These are phyloP conservation scores for Pachyuromys duprasi DNA, from an alignment of 2,797 vertebrate species.

Conservation along the genomic window DNA sequence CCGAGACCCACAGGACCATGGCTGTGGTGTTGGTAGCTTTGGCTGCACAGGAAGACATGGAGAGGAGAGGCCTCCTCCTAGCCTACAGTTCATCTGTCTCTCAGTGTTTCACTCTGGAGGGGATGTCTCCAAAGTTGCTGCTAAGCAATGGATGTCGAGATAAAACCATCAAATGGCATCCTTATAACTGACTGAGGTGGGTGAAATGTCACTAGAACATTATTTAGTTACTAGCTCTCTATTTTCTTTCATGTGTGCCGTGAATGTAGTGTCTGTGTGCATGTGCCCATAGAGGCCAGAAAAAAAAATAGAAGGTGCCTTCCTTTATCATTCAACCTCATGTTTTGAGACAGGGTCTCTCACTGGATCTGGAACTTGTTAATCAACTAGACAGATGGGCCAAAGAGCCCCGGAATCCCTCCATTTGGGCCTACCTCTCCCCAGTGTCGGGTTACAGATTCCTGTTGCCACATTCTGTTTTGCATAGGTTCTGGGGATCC, in stretches of 20 bases:
- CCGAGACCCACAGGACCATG: neutral
- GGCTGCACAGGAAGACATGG: neutral
- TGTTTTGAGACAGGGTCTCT: neutral
- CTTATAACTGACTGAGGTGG: neutral
- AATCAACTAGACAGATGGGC: too few relatives aligned
- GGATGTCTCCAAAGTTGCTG: neutral
- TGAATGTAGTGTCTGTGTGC: neutral
- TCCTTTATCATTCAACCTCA: neutral
- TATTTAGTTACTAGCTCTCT: neutral
- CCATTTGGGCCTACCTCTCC: neutral
- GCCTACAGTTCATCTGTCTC: neutral
- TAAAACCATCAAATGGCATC: constrained; percentile 1
- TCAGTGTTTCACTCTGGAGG: neutral
- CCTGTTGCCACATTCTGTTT: neutral
- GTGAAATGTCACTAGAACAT: neutral
- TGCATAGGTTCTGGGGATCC: neutral
- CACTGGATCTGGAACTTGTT: neutral
- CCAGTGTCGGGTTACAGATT: too few relatives aligned
- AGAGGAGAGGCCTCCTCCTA: neutral
- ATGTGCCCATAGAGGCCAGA: neutral
- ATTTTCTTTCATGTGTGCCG: neutral
- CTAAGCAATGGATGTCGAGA: neutral
- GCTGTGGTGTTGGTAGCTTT: constrained; percentile 29
- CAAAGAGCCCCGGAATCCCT: neutral
- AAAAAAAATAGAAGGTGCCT: neutral